Evolutionary conservation across 2,113 vertebrate species (phyloP), one percentile per base, ranked within the genome.

Genomic region (Malurus melanocephalus): DNA sequence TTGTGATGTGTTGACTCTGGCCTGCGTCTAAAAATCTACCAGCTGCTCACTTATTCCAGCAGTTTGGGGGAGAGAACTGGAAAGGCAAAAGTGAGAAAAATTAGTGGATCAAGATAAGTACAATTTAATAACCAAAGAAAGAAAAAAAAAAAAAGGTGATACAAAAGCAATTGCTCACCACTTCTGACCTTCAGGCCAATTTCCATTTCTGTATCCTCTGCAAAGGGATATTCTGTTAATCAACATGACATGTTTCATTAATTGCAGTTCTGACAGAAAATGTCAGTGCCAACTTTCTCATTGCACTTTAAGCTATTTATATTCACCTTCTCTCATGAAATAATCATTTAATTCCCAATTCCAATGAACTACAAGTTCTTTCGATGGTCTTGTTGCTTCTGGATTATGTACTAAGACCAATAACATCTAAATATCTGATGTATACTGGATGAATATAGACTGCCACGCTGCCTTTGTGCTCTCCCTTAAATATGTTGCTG

Each of bases 141-240:
- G 0, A 16, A 23, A 4, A 2, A 2, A 6, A 6, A 21, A 38
- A 23, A 67, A 24, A 20, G 3, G 2, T 16, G 28, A 16, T 51
- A 2, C 13, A 57, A 67, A 67, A 28, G 15, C 23, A 55, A 6
- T 71, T 55, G 28, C 11, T 89, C 12, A 23, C 10, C 20, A 28
- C 18, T 74, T 67, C 40, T 79, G 18, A 52, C 10, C n/a, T 26
- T 9, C 28, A 66, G 19, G 42, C 14, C 1, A 4, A 11, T 56
- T 18, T 3, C 20, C 26, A 15, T 68, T 79, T 76, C 45, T 82
- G 8, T 60, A 33, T 67, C 13, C 4, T 76, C 14, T 79, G 17
- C 64, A 62, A 38, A 42, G 12, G 27, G 9, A 16, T 62, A 12
- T 16, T 57, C 11, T 81, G 11, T 59, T 62, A 55, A 73, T 80